Evolutionary conservation across 2,797 vertebrate species (phyloP).

Genomic region (Simalia tracyae): DNA sequence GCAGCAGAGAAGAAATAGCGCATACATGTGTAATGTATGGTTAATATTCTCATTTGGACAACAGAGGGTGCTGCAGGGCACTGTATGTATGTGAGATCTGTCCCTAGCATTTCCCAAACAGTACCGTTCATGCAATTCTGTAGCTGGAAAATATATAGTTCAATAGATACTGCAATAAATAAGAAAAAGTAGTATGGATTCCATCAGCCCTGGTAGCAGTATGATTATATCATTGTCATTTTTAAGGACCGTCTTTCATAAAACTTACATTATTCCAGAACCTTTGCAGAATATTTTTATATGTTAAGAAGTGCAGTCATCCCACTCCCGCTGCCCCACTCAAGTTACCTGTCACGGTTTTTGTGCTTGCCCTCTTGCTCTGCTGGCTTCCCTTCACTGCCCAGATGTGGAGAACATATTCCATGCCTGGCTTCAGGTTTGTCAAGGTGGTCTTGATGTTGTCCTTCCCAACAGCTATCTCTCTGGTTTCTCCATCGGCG

Average conservation of each 20-base stretch:
- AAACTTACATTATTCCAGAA: not conserved
- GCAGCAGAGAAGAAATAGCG: not conserved
- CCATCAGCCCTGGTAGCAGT: not conserved
- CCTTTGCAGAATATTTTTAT: not conserved
- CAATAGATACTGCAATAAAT: not conserved
- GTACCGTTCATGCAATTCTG: not conserved
- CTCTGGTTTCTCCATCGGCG: constrained; percentile 66
- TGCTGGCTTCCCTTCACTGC: constrained; percentile 71
- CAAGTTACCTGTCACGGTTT: constrained; percentile 64
- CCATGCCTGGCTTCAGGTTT: constrained; percentile 72
- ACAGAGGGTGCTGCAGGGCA: constrained; percentile 47
- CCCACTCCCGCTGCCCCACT: not conserved
- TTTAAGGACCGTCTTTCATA: not conserved
- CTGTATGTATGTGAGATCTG: constrained; percentile 3
- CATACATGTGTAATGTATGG: fast-evolving
- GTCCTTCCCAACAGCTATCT: constrained; percentile 67
- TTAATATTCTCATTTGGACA: constrained; percentile 4
- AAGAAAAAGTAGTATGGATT: not conserved
- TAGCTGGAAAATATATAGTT: not conserved
- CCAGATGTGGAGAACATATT: constrained; percentile 74
- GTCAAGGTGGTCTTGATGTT: constrained; percentile 68
- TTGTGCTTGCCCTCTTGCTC: constrained; percentile 73
- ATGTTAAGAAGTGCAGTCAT: not conserved
- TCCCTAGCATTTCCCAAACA: not conserved
- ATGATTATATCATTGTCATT: not conserved